Percentiles rank a stretch among this genome's conserved stretches.
These are phyloP conservation scores for Mythimna albipuncta DNA, from an alignment of 2,888 invertebrate species.

Conservation along the genomic window DNA sequence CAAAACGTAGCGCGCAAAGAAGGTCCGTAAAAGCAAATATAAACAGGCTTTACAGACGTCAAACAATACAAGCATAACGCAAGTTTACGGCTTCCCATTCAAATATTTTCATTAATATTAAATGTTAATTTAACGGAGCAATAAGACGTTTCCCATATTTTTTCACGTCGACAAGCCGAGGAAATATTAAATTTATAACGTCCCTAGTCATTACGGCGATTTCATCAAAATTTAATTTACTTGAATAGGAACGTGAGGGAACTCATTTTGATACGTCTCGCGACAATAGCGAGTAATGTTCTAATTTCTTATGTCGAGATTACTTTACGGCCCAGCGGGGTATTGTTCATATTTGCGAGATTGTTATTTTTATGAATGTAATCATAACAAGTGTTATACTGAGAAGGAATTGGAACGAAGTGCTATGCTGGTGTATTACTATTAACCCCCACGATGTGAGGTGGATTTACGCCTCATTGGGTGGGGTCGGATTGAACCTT, in stretches of 20 bases:
- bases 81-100: slow-evolving; percentile 53
- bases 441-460: slow-evolving; percentile 37
- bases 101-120: slow-evolving; percentile 62
- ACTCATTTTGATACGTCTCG: slow-evolving; percentile 58
- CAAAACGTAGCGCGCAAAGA: slow-evolving; percentile 4
- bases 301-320: slow-evolving; percentile 62
- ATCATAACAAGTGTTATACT: slow-evolving; percentile 45
- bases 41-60: slow-evolving; percentile 28
- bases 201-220: slow-evolving; percentile 69
- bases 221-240: slow-evolving; percentile 74
- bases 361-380: slow-evolving; percentile 56
- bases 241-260: slow-evolving; percentile 66
- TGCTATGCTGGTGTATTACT: slow-evolving; percentile 18
- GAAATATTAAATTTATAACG: slow-evolving; percentile 70
- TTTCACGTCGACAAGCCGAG: slow-evolving; percentile 60
- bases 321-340: slow-evolving; percentile 56
- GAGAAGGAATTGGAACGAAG: slow-evolving; percentile 29
- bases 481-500: slow-evolving; percentile 21
- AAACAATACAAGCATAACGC: slow-evolving; percentile 47
- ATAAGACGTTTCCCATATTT: slow-evolving; percentile 69
- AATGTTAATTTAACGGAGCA: slow-evolving; percentile 70
- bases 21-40: slow-evolving; percentile 25
- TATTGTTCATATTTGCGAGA: slow-evolving; percentile 58
- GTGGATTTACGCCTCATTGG: slow-evolving; percentile 37
- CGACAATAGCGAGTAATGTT: slow-evolving; percentile 60